Conservation (phyloP, 2,888 invertebrate genomes). For the Eupeodes luniger region DNA sequence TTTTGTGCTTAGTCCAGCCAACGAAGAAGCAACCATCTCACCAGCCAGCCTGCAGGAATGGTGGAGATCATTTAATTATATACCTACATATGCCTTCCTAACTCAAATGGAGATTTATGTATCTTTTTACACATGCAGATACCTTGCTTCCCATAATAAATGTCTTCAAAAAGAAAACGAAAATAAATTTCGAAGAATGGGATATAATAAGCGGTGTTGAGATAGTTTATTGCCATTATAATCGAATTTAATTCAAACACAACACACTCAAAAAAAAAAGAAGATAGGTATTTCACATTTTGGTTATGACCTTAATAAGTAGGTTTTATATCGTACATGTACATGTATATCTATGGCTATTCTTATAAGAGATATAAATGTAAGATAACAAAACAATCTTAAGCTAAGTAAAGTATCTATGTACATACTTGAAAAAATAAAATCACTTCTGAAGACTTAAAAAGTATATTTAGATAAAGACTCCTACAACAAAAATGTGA, state of each 20-base stretch:
- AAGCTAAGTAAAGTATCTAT: too few species aligned
- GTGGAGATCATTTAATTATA: constrained; percentile 59
- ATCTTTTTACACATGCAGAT: constrained; percentile 55
- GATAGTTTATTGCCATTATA: constrained; percentile 23
- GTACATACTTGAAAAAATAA: too few species aligned
- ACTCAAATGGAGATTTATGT: constrained; percentile 65
- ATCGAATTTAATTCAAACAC: constrained; percentile 2
- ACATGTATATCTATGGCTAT: too few species aligned
- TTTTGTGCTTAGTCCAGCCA: not conserved
- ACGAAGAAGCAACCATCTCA: not conserved
- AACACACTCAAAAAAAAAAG: not conserved
- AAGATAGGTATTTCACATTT: not conserved
- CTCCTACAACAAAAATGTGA: too few species aligned
- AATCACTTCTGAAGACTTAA: too few species aligned
- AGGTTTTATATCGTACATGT: not conserved
- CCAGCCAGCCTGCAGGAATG: constrained; percentile 9
- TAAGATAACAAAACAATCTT: too few species aligned
- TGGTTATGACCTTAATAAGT: not conserved
- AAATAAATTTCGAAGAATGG: constrained; percentile 37
- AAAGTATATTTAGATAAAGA: too few species aligned
- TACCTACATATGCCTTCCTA: constrained; percentile 34
- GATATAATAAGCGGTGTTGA: constrained; percentile 42
- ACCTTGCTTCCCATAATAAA: constrained; percentile 3
- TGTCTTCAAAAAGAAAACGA: constrained; percentile 1
- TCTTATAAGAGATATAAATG: too few species aligned